Base-by-base conservation (phyloP, 1,140 invertebrate species). In the Drosophila punjabiensis region DNA sequence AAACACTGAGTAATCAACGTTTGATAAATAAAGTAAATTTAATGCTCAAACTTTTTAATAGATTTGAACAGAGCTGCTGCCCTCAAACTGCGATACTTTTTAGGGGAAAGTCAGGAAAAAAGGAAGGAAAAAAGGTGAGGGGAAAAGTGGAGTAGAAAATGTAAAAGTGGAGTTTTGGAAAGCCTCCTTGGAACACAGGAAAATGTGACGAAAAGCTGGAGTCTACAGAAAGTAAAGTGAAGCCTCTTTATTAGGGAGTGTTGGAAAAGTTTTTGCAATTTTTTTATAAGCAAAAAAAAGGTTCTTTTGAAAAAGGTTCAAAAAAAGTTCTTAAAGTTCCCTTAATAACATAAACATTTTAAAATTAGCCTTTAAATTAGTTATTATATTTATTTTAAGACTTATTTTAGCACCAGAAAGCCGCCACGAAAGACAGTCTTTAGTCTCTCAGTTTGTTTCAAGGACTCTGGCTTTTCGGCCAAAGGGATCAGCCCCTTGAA, bases 1-100 rank as follows among this genome's bases (percentile, higher is more conserved):
- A 53, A 18, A 33, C 28, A 30, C 32, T 39, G 32, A 33, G 35
- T 67, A 65, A 70, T 76, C 77, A 77, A 59, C 59, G 28, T 65
- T 81, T 79, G 62, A 84, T 68, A 73, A 86, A 86, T 81, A 63
- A 81, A 85, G 60, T 45, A 64, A 64, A 77, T 50, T 58, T 68
- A 62, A 77, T 79, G 67, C n/a, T 43, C 28, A 74, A 78, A 81
- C 55, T 81, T 81, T 73, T 56, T 48, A 50, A 71, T 80, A 58
- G 60, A 79, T 55, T 60, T 53, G 9, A 37, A 37, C n/a, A 48
- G 11, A n/a, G 11, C 62, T 28, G 11, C 62, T 28, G 24, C 4
- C 13, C 5, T 11, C 30, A 10, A 30, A 20, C 52, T 8, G 5
- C 3, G 13, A 45, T 14, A 32, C 39, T 16, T 48, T 24, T 24